Base-by-base conservation (phyloP, 2,113 vertebrate species). In the Sphaerodactylus townsendi region DNA sequence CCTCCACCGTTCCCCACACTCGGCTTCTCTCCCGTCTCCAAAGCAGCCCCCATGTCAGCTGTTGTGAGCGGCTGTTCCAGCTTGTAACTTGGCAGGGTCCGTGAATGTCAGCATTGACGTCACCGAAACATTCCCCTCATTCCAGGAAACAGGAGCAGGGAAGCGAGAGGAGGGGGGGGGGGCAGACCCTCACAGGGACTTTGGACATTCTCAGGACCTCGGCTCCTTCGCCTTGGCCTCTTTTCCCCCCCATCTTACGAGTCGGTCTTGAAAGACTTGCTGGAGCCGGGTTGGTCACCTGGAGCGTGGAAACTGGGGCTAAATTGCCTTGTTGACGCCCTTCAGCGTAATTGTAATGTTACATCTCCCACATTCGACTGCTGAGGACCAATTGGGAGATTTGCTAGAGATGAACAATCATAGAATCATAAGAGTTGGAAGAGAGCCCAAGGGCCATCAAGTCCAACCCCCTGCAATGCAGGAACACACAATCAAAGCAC, bases 101-200 rank as follows among this genome's bases (percentile, higher is more conserved):
- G 28, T 95, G 94, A 94, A 96, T 95, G 96, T 96, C 96, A 96
- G 82, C 89, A 91, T 95, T 96, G 95, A 96, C 92, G 93, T 96
- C 96, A 96, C 85, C 46, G 0, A 44, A 69, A 86, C 94, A 96
- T 96, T 96, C 95, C 91, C 94, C 2, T 83, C 94, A 92, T 95
- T 94, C 93, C 75, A 78, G 94, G 93, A 93, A 93, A 88, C 46
- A 69, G 91, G 92, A 44, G 44, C 48, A 85, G 81, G 82, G 88
- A 81, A 84, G 86, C 82, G 19, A 82, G 79, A 77, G 69, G 81
- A 87, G 2, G 25, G 21, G 50, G n/a, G 53, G 23, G 19, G 56
- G 21, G 21, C 4, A 56, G 0, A 0, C 14, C 25, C 1, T 5
- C 33, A 41, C 19, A 1, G 1, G 65, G 56, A 33, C 65, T 14